A percentile compares a stretch with the other conserved stretches of the same genome.
phyloP scores from a whole-genome alignment of 1,140 invertebrate genomes.

The Drosophila melanica region DNA sequence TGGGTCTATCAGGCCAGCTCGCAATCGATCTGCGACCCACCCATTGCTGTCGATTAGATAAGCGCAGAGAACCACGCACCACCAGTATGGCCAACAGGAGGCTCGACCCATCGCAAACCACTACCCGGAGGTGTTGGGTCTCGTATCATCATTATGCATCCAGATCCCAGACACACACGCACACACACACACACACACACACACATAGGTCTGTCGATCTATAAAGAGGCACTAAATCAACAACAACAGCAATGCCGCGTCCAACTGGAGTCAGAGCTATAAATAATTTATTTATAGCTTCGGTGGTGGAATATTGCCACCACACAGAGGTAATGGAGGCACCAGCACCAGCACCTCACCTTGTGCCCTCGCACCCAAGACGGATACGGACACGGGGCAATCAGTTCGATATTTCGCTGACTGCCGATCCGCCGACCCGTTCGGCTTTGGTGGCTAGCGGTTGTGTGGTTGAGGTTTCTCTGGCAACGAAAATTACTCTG shows the following conservation, averaged over 20 bases:
- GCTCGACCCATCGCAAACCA: conserved; percentile 32
- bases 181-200: conserved; percentile 33
- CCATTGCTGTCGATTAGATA: conserved; percentile 68
- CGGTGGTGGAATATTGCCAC: conserved; percentile 79
- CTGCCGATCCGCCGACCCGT: conserved; percentile 17
- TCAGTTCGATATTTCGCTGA: conserved; percentile 18
- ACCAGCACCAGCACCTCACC: conserved; percentile 19
- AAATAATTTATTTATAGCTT: conserved; percentile 83
- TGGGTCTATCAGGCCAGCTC: conserved; percentile 51
- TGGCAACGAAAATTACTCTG: conserved; percentile 68
- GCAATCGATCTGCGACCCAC: conserved; percentile 73
- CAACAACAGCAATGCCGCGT: conserved; percentile 58
- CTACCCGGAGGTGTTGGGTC: conserved; percentile 1
- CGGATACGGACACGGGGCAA: conserved; percentile 24
- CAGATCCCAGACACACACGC: conserved; percentile 27
- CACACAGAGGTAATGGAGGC: conserved; percentile 62
- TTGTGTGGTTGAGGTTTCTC: conserved; percentile 25
- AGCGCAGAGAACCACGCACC: conserved; percentile 21
- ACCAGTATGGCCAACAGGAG: conserved; percentile 22
- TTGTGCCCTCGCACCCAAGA: not conserved
- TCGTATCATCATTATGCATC: conserved; percentile 48
- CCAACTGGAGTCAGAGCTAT: conserved; percentile 61
- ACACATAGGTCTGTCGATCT: conserved; percentile 39
- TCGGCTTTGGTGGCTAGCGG: conserved; percentile 10
- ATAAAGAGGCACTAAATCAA: conserved; percentile 80